Base-by-base conservation (phyloP, 2,113 vertebrate species). In the Rostratula benghalensis region DNA sequence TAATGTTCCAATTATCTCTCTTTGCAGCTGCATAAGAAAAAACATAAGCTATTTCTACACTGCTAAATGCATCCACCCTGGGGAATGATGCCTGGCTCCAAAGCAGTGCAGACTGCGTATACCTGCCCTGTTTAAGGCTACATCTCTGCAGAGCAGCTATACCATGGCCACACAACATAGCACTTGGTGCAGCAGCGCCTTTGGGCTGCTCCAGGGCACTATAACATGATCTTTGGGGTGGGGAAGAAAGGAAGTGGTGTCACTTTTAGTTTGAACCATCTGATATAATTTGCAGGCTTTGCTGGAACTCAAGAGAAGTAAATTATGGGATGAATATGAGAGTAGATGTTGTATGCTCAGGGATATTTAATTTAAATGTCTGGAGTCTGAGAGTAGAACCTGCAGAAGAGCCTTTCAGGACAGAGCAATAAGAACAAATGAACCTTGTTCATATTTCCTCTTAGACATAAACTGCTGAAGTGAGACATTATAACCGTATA, bases 401-500 rank as follows among this genome's bases (percentile, higher is more conserved):
- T 39, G 13, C 7, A 59, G 13, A 10, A 77, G 17, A 81, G 3
- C 6, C 7, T 89, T 91, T 77, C 41, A 83, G 35, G 3, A 37
- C 9, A 70, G 27, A 45, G 20, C 3, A 28, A 8, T 5, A 28
- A 9, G 28, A 89, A 61, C 21, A 81, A 80, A 37, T 3, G 1
- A 39, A 53, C 10, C 3, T 69, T 73, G 17, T 37, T n/a, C 3
- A 12, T 31, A 21, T 27, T 48, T 24, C 0, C 10, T 81, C 71
- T 74, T 41, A 43, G 12, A 9, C 48, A 46, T 33, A 61, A 74
- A 45, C 5, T 53, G 8, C 51, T 30, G 13, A 87, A 74, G 2
- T 2, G 2, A 67, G 8, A n/a, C 1, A 1, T 43, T 53, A 10
- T 4, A 81, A 57, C 6, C 50, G 5, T 13, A 33, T 37, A 65